phyloP scores from a whole-genome alignment of 2,113 vertebrate genomes.

The Neotragus pygmaeus region DNA sequence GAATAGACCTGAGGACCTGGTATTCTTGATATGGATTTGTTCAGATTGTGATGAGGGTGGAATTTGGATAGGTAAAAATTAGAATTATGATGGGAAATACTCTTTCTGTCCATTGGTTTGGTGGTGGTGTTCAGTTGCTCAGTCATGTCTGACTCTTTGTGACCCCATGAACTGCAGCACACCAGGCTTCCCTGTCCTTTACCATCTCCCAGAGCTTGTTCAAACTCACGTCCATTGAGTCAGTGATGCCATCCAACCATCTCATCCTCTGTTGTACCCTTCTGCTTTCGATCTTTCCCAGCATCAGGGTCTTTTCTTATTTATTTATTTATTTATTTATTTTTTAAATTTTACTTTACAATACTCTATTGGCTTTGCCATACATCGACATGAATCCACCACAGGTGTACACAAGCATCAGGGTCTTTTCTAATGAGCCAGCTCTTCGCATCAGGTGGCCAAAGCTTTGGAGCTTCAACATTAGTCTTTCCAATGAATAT shows the following conservation, averaged over 20 bases:
- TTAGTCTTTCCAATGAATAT: background rate
- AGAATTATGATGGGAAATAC: background rate
- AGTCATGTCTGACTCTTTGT: background rate
- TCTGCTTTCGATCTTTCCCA: background rate
- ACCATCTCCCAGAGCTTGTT: background rate
- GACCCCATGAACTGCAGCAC: background rate
- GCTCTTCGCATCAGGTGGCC: background rate
- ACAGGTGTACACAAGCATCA: no score
- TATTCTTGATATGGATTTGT: background rate
- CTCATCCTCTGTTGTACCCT: background rate
- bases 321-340: no score
- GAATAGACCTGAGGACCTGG: background rate
- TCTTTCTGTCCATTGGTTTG: background rate
- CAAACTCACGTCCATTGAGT: background rate
- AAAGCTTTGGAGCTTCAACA: background rate
- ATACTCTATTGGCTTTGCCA: no score
- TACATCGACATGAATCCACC: no score
- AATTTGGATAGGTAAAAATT: background rate
- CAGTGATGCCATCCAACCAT: background rate
- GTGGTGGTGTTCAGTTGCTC: background rate
- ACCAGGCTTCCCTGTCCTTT: background rate
- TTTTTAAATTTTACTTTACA: no score
- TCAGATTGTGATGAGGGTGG: background rate
- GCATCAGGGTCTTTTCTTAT: no score
- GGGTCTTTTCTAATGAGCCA: background rate